phyloP scores from a whole-genome alignment of 2,888 invertebrate genomes.

The Chironomus tentans region DNA sequence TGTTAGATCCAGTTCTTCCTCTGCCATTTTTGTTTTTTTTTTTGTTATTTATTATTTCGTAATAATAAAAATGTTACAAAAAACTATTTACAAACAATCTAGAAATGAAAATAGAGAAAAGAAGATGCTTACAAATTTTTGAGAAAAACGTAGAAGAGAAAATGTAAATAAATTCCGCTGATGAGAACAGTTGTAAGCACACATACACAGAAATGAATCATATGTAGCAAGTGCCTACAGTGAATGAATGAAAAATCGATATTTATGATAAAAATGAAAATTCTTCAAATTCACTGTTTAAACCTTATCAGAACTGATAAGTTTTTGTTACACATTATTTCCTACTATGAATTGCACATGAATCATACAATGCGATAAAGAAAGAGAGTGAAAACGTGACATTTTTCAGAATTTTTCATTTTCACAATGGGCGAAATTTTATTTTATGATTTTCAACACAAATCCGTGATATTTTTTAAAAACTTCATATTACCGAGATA shows the following conservation, averaged over 20 bases:
- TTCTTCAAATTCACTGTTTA: background rate
- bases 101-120: background rate
- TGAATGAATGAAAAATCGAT: conserved; percentile 19
- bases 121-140: too few relatives aligned
- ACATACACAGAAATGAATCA: conserved; percentile 1
- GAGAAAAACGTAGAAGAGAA: background rate
- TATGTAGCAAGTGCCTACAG: background rate
- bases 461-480: background rate
- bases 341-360: background rate
- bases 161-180: background rate
- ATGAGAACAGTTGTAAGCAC: background rate
- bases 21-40: background rate
- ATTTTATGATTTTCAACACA: background rate
- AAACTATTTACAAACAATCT: conserved; percentile 24
- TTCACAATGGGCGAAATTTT: conserved; percentile 8
- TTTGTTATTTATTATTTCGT: background rate
- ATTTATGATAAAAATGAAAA: conserved; percentile 12
- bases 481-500: conserved; percentile 12
- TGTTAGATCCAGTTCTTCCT: background rate
- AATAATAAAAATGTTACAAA: background rate
- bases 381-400: background rate
- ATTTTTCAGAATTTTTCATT: background rate
- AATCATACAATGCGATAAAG: background rate
- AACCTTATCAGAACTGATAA: background rate
- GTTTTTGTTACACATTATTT: background rate